phyloP scores from a whole-genome alignment of 2,888 invertebrate genomes.

The Embidobia sp. region DNA sequence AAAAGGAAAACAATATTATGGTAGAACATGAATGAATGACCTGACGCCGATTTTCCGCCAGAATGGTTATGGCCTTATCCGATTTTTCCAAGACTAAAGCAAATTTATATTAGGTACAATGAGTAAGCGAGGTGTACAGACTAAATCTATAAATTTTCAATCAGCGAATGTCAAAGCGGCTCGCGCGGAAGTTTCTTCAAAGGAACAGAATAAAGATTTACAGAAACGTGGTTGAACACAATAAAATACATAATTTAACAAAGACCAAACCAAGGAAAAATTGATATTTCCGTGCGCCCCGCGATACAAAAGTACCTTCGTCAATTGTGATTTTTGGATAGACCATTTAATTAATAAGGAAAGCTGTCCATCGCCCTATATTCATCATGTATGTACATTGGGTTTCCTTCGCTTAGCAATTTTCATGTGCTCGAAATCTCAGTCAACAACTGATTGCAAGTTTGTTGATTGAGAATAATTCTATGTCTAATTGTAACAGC shows the following conservation, averaged over 20 bases:
- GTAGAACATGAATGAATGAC: constrained; percentile 69
- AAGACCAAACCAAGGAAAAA: too few species aligned
- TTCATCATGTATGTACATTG: constrained; percentile 50
- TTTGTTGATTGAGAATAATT: constrained; percentile 19
- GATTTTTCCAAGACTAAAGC: constrained; percentile 81
- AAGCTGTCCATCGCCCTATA: constrained; percentile 72
- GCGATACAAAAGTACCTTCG: constrained; percentile 77
- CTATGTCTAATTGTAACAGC: constrained; percentile 12
- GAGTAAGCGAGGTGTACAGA: constrained; percentile 77
- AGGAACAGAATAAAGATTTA: constrained; percentile 25
- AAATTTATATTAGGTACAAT: constrained; percentile 81
- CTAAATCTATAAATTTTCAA: constrained; percentile 78
- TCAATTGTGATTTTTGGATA: constrained; percentile 80
- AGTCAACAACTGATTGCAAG: constrained; percentile 16
- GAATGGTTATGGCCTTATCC: constrained; percentile 82
- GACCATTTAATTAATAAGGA: constrained; percentile 71
- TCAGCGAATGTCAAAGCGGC: constrained; percentile 64
- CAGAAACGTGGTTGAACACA: constrained; percentile 12
- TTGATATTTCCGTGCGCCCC: constrained; percentile 76
- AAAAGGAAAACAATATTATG: constrained; percentile 65
- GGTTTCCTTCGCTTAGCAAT: constrained; percentile 43
- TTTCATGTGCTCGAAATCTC: constrained; percentile 35
- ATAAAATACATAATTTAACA: constrained; percentile 29
- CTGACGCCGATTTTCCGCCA: constrained; percentile 79
- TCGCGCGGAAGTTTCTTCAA: constrained; percentile 70